A percentile compares a stretch with the other conserved stretches of the same genome.
Conservation (phyloP, 2,797 vertebrate genomes). For the Corythornis leucogaster region DNA sequence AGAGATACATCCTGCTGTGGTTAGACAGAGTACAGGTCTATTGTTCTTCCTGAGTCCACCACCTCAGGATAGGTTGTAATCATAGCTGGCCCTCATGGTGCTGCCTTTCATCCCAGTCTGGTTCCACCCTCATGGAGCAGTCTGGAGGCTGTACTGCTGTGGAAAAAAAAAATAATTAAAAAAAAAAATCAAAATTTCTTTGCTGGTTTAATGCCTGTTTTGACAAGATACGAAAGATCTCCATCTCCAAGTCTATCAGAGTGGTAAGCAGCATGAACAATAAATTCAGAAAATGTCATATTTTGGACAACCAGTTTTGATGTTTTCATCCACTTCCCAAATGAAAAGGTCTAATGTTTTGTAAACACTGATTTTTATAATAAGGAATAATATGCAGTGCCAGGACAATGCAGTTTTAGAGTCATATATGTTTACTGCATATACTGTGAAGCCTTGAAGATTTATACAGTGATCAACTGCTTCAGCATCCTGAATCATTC, state of each 20-base stretch:
- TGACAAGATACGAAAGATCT: background rate
- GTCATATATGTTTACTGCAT: conserved; percentile 36
- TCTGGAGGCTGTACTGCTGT: background rate
- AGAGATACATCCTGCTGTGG: rapidly evolving
- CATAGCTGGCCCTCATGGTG: rapidly evolving
- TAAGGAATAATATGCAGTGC: conserved; percentile 52
- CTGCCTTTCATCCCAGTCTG: background rate
- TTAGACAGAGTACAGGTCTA: background rate
- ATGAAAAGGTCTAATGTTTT: background rate
- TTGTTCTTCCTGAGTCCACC: background rate
- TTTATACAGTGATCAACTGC: conserved; percentile 72
- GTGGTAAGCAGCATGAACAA: background rate
- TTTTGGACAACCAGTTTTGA: background rate
- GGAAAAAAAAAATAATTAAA: background rate
- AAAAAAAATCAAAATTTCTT: background rate
- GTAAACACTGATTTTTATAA: conserved; percentile 50
- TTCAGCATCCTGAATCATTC: conserved; percentile 76
- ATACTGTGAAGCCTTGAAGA: conserved; percentile 69
- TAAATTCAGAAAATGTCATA: background rate
- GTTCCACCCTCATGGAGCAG: background rate
- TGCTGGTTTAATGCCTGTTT: background rate
- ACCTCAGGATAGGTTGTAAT: background rate
- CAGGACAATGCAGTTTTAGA: conserved; percentile 52
- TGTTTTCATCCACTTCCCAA: background rate
- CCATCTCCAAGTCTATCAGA: background rate